Percentiles rank a stretch among this genome's conserved stretches.
phyloP scores from a whole-genome alignment of 2,888 invertebrate species.

The Tubulanus polymorphus region DNA sequence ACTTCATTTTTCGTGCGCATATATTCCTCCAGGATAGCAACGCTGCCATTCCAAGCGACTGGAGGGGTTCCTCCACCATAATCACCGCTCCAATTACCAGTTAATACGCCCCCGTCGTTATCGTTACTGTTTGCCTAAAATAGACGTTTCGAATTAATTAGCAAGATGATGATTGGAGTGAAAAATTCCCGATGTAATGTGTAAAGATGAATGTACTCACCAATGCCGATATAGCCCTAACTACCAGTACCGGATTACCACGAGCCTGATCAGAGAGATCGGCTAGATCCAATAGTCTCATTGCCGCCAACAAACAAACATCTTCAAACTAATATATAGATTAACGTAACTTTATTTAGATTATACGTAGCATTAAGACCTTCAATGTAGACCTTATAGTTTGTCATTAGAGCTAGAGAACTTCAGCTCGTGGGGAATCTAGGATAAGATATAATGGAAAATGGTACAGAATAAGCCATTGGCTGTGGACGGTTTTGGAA shows the following conservation, averaged over 20 bases:
- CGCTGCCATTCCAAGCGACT: slow-evolving; percentile 46
- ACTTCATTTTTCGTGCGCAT: slow-evolving; percentile 35
- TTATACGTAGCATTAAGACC: too few relatives aligned
- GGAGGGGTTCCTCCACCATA: slow-evolving; percentile 36
- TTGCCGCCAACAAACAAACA: slow-evolving; percentile 39
- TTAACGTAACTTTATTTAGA: too few relatives aligned
- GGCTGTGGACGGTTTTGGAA: slow-evolving; percentile 19
- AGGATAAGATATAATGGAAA: too few relatives aligned
- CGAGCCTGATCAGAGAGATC: slow-evolving; percentile 53
- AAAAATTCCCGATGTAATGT: too few relatives aligned
- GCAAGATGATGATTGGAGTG: background rate
- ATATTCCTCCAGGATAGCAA: slow-evolving; percentile 38
- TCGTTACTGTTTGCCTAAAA: slow-evolving; percentile 24
- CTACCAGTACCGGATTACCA: slow-evolving; percentile 72
- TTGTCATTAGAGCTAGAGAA: too few relatives aligned
- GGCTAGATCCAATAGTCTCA: slow-evolving; percentile 34
- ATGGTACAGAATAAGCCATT: background rate
- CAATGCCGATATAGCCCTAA: slow-evolving; percentile 76
- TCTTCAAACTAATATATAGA: slow-evolving; percentile 55
- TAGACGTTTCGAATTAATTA: background rate
- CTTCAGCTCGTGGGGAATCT: too few relatives aligned
- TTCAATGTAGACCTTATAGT: too few relatives aligned
- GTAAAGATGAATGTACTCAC: too few relatives aligned
- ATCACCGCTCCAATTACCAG: slow-evolving; percentile 37
- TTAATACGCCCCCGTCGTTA: slow-evolving; percentile 35